These are phyloP conservation scores for Desoria tigrina DNA, from an alignment of 2,888 invertebrate species.

Conservation along the genomic window DNA sequence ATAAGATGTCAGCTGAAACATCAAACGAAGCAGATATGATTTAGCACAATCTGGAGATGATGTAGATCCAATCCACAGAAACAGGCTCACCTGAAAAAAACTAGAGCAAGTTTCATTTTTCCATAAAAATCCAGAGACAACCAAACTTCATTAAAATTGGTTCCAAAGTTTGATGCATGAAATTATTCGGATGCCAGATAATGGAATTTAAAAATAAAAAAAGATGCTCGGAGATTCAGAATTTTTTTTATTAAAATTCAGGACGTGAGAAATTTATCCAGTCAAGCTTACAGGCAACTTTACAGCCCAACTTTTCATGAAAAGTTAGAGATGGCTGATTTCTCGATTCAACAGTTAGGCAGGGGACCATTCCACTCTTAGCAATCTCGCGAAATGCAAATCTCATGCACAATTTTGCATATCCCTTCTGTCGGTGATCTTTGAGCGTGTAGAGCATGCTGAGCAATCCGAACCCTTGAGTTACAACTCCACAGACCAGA, in stretches of 20 bases:
- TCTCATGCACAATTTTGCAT: constrained; percentile 28
- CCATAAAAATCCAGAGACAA: too few species aligned
- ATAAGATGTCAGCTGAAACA: too few species aligned
- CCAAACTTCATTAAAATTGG: too few species aligned
- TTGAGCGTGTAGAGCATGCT: constrained; percentile 24
- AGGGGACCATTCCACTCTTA: constrained; percentile 27
- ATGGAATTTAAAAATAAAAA: too few species aligned
- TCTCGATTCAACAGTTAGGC: constrained; percentile 20
- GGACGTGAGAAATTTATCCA: constrained; percentile 14
- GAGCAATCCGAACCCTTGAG: constrained; percentile 20
- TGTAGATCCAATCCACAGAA: too few species aligned
- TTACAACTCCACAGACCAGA: constrained; percentile 23
- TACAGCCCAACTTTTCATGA: constrained; percentile 27
- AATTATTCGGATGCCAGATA: too few species aligned
- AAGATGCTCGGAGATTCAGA: too few species aligned
- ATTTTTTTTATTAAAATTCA: too few species aligned
- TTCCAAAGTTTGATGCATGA: background rate
- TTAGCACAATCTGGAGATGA: too few species aligned
- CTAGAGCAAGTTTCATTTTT: too few species aligned
- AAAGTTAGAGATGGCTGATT: constrained; percentile 25
- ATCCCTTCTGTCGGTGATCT: constrained; percentile 23
- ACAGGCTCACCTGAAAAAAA: too few species aligned
- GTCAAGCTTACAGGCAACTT: constrained; percentile 17
- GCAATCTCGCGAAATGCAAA: constrained; percentile 25
- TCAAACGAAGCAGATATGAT: too few species aligned